phyloP scores from a whole-genome alignment of 2,888 invertebrate genomes.

The Junonia oenone region DNA sequence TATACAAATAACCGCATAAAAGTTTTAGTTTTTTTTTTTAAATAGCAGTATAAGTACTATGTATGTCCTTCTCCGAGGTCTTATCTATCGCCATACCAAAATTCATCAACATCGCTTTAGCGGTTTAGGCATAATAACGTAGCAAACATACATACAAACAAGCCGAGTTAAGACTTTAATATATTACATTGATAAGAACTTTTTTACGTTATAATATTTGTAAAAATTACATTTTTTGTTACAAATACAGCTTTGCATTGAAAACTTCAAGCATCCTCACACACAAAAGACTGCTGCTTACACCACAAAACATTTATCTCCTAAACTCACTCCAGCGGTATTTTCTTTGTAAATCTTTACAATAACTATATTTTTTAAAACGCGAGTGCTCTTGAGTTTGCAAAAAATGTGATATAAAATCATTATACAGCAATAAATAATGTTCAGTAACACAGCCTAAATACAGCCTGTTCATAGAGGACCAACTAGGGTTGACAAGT shows the following conservation, averaged over 20 bases:
- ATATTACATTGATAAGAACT: background rate
- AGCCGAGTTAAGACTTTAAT: too few relatives aligned
- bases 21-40: too few relatives aligned
- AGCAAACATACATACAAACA: too few relatives aligned
- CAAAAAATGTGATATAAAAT: conserved; percentile 22
- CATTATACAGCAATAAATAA: conserved; percentile 21
- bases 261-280: background rate
- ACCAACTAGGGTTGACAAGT: too few relatives aligned
- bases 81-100: too few relatives aligned
- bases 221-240: background rate
- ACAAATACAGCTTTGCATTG: background rate
- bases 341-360: conserved; percentile 18
- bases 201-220: too few relatives aligned
- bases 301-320: conserved; percentile 8
- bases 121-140: too few relatives aligned
- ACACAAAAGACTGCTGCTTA: background rate
- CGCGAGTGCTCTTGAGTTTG: conserved; percentile 8
- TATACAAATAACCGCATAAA: too few relatives aligned
- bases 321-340: conserved; percentile 10
- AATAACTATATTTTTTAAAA: conserved; percentile 11
- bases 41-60: too few relatives aligned
- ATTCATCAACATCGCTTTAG: too few relatives aligned
- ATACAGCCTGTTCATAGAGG: background rate
- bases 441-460: background rate
- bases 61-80: too few relatives aligned